Evolutionary conservation across 2,797 vertebrate genomes (phyloP), one percentile per base, ranked within the genome.

Genomic region (Spinibarbus caldwelli): DNA sequence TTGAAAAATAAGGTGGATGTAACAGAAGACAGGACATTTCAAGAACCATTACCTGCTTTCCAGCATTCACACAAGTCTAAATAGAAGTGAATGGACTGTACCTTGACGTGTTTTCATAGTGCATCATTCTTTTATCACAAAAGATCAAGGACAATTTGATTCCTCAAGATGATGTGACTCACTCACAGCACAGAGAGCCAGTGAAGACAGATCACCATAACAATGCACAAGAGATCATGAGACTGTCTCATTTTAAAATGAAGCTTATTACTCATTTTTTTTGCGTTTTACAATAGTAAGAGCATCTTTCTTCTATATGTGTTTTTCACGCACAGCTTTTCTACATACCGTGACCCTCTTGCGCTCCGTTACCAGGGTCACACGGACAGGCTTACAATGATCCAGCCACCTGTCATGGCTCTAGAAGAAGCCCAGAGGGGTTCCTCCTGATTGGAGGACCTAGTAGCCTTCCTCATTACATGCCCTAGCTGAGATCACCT

Each of bases 391-490:
- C 34, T 62, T 73, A 7, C n/a, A 85, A 67, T 68, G 21, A 49
- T 68, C 41, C n/a, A 21, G 31, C 78, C 78, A 84, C 70, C 71
- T 85, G 78, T 81, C 78, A 80, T 62, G 71, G 49, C 49, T 81
- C 71, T 15, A 68, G 71, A 41, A 68, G 82, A 68, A 62, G 54
- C 76, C 38, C 70, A 68, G 38, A 59, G 62, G 77, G 82, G 21
- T 68, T 70, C 49, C 49, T 78, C n/a, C 36, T 62, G 26, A 71
- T 71, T 79, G 59, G 62, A 77, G 23, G 31, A 59, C 68, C 77
- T 76, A 38, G 68, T 73, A 67, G 68, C 54, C 21, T 19, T 76
- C 70, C 52, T 80, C 49, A 84, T 59, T 70, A 78, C 41, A 26
- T 41, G 66, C 34, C 26, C 62, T 71, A 14, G 62, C 82, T 81